Evolutionary conservation across 2,113 vertebrate genomes (phyloP).

Genomic region (Poeciliopsis turrubarensis): DNA sequence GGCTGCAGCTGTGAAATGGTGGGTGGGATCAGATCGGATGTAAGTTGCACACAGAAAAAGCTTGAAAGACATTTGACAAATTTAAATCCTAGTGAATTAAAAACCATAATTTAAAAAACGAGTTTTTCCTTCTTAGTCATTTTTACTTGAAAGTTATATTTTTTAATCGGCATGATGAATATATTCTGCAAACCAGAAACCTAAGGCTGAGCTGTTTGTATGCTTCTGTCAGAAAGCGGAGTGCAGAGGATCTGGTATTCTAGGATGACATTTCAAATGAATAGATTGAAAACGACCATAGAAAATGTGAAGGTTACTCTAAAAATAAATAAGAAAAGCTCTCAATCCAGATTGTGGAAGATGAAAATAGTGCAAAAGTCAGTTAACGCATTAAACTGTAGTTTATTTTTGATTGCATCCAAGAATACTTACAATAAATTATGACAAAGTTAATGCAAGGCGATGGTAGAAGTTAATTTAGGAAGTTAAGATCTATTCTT

Average conservation of each 20-base stretch:
- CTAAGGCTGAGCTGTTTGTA: constrained; percentile 1
- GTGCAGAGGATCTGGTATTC: constrained; percentile 18
- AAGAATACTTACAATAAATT: no score
- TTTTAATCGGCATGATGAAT: background rate
- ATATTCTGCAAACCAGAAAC: constrained; percentile 1
- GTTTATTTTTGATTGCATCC: background rate
- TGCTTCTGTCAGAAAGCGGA: constrained; percentile 9
- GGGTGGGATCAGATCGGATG: constrained; percentile 20
- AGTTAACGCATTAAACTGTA: background rate
- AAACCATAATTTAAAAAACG: background rate
- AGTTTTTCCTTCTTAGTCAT: background rate
- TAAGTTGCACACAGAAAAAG: constrained; percentile 1
- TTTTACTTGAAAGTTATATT: background rate
- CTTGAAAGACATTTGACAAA: background rate
- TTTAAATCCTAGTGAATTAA: background rate
- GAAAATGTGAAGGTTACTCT: constrained; percentile 68
- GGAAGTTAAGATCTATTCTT: background rate
- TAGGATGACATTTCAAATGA: constrained; percentile 68
- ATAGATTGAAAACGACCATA: constrained; percentile 56
- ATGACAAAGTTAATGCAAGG: background rate
- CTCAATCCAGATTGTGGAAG: background rate
- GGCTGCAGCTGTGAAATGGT: constrained; percentile 21
- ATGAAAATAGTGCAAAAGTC: background rate
- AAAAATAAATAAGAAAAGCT: constrained; percentile 53
- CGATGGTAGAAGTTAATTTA: background rate